Evolutionary conservation across 2,113 vertebrate genomes (phyloP).

Genomic region (Oreotrochilus melanogaster): DNA sequence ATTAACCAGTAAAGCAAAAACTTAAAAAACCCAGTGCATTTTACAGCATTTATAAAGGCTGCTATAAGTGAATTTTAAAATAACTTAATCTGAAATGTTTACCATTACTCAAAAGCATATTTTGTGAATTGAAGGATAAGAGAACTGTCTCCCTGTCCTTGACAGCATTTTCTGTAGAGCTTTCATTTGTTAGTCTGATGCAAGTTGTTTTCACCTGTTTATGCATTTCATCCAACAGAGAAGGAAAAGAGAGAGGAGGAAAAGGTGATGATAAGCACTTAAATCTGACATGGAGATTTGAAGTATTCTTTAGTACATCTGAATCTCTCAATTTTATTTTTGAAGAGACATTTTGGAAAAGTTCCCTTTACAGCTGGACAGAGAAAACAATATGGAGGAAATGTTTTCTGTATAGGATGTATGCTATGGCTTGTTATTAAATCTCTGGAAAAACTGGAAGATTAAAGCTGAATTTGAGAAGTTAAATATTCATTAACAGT

Average conservation of each 20-base stretch:
- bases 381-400: neutral
- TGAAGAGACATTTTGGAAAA: neutral
- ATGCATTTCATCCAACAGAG: neutral
- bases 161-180: neutral
- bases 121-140: slow-evolving; percentile 16
- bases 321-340: neutral
- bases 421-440: neutral
- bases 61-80: neutral
- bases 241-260: neutral
- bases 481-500: neutral
- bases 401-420: neutral
- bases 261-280: neutral
- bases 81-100: neutral
- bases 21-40: neutral
- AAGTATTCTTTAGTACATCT: neutral
- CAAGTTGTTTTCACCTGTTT: neutral
- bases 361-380: neutral
- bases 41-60: neutral
- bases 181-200: neutral
- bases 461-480: neutral
- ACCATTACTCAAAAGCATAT: neutral
- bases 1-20: neutral
- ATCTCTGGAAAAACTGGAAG: neutral
- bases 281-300: neutral
- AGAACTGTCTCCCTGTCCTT: slow-evolving; percentile 8